phyloP scores from a whole-genome alignment of 92 coral and sea anemone genomes.

The Desmophyllum pertusum region DNA sequence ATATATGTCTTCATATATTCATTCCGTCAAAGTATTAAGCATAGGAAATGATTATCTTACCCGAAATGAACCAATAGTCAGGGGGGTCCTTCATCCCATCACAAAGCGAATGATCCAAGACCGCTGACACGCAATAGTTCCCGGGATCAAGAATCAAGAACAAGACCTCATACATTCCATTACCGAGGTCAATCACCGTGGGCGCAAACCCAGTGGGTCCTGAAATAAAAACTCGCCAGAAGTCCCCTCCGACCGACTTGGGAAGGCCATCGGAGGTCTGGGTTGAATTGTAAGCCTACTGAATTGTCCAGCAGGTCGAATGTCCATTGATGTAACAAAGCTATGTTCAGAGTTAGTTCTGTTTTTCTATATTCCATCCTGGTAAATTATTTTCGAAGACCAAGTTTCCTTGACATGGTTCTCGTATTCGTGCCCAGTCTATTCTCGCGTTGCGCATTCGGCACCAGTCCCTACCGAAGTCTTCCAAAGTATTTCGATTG shows the following conservation, averaged over 20 bases:
- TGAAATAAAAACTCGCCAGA: conserved; percentile 73
- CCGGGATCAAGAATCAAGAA: conserved; percentile 86
- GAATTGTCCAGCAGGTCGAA: conserved; percentile 85
- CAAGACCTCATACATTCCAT: conserved; percentile 85
- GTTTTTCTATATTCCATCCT: conserved; percentile 62
- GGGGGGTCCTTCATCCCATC: conserved; percentile 87
- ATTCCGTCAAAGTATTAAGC: neutral
- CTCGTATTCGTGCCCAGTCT: conserved; percentile 69
- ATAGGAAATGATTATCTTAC: conserved; percentile 31
- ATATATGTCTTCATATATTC: too few species aligned
- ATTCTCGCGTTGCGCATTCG: conserved; percentile 70
- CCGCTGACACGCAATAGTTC: conserved; percentile 60
- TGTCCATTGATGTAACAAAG: conserved; percentile 64
- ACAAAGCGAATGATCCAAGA: conserved; percentile 83
- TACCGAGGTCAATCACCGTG: conserved; percentile 80
- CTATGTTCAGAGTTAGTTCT: conserved; percentile 68
- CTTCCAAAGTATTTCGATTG: conserved; percentile 70
- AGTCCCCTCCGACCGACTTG: conserved; percentile 83
- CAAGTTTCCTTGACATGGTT: conserved; percentile 69
- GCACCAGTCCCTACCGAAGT: conserved; percentile 85
- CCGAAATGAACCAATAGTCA: conserved; percentile 76
- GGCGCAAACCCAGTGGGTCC: conserved; percentile 90
- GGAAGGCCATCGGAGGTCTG: conserved; percentile 70
- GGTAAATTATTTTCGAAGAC: conserved; percentile 41
- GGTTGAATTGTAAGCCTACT: conserved; percentile 76